phyloP scores from a whole-genome alignment of 2,113 vertebrate genomes.

The Varanus komodoensis region DNA sequence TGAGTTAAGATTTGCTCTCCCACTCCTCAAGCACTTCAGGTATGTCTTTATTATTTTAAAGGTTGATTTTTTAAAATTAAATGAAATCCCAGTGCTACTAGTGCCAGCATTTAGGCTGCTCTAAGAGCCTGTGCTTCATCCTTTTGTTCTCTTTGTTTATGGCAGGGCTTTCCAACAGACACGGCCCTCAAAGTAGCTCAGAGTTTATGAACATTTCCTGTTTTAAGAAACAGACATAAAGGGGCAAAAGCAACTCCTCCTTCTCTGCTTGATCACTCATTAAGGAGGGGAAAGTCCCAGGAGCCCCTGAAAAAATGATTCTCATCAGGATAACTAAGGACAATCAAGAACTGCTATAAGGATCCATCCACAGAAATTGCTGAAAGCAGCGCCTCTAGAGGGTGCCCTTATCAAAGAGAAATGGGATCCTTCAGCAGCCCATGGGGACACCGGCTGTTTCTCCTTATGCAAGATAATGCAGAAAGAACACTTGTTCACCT shows the following conservation, averaged over 20 bases:
- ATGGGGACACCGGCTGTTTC: not conserved
- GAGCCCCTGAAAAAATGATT: not conserved
- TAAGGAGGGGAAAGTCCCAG: not conserved
- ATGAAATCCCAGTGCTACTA: not conserved
- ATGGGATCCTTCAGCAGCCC: not conserved
- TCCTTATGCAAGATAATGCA: not conserved
- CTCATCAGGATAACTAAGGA: not conserved
- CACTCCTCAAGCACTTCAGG: not conserved
- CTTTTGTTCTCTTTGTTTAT: not conserved
- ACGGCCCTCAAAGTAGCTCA: not conserved
- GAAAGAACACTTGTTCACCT: not conserved
- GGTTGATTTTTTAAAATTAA: not conserved
- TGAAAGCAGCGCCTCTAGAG: not conserved
- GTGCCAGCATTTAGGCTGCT: not conserved
- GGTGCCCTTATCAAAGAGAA: not conserved
- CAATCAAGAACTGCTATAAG: not conserved
- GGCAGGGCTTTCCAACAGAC: not conserved
- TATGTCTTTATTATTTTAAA: not conserved
- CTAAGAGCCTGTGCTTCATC: not conserved
- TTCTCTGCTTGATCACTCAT: not conserved
- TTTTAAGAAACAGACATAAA: not conserved
- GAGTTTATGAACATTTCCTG: not conserved
- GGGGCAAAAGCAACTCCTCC: not conserved
- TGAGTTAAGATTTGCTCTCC: not conserved
- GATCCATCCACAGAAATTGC: not conserved